Percentiles rank a stretch among this genome's conserved stretches.
Evolutionary conservation across 2,113 vertebrate genomes (phyloP).

Genomic region (Struthidea cinerea): DNA sequence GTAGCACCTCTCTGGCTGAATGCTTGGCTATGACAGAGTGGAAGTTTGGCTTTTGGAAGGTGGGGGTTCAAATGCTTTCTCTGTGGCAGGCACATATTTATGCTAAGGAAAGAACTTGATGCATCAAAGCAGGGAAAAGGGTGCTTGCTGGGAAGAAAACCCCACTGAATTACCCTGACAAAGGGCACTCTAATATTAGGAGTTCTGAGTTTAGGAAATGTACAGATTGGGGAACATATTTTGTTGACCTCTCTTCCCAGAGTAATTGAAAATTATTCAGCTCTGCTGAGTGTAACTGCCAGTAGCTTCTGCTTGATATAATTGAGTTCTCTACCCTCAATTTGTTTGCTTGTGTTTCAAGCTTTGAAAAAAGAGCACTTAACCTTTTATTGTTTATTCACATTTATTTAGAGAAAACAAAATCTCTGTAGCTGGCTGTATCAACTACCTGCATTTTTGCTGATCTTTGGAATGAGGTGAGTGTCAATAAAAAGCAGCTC

Average conservation of each 20-base stretch:
- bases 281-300: slow-evolving; percentile 36
- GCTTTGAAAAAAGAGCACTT: slow-evolving; percentile 36
- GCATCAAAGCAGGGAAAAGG: neutral
- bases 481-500: neutral
- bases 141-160: neutral
- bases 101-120: neutral
- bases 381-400: slow-evolving; percentile 60
- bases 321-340: slow-evolving; percentile 48
- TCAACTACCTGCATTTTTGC: neutral
- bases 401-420: slow-evolving; percentile 34
- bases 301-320: slow-evolving; percentile 39
- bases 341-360: slow-evolving; percentile 44
- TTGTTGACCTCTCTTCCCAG: slow-evolving; percentile 34
- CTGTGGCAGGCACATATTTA: neutral
- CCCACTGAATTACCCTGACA: neutral
- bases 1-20: neutral
- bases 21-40: neutral
- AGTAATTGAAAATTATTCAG: slow-evolving; percentile 64
- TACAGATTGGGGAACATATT: neutral
- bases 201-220: neutral
- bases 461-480: neutral
- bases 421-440: neutral
- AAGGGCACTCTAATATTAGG: neutral
- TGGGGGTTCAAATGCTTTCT: neutral
- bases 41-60: neutral